These are phyloP conservation scores for Ibycter americanus DNA, from an alignment of 2,797 vertebrate species.

Conservation along the genomic window DNA sequence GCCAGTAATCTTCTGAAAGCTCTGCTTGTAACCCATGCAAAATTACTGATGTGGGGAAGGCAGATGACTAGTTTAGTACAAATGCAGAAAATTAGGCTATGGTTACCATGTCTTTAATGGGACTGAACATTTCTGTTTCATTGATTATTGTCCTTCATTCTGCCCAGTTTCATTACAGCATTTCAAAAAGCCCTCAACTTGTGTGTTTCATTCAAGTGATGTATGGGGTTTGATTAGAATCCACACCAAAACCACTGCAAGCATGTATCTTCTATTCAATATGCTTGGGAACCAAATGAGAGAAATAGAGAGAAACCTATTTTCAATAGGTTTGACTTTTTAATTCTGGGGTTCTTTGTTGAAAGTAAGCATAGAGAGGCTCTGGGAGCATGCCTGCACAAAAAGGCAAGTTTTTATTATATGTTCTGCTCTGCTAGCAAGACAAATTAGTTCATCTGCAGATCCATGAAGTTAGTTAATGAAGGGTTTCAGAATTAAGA, in stretches of 20 bases:
- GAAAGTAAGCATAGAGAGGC: background rate
- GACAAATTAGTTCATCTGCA: background rate
- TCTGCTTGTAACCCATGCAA: background rate
- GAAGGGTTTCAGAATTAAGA: background rate
- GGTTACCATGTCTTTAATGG: conserved; percentile 1
- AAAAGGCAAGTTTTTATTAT: background rate
- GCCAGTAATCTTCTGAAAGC: background rate
- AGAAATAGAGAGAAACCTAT: background rate
- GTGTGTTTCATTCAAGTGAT: background rate
- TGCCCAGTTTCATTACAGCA: background rate
- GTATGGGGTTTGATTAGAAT: background rate
- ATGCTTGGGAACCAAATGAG: background rate
- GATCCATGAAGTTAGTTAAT: background rate
- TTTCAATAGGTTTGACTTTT: background rate
- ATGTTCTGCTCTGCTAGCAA: background rate
- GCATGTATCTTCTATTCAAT: background rate
- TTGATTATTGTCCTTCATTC: conserved; percentile 19
- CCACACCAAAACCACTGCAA: background rate
- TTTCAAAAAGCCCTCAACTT: background rate
- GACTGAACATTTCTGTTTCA: background rate
- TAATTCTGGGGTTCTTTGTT: background rate
- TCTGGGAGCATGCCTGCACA: background rate
- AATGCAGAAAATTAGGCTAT: background rate
- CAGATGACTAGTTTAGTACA: background rate
- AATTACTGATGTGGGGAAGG: background rate